phyloP scores from a whole-genome alignment of 2,888 invertebrate genomes.

The Mimas tiliae region DNA sequence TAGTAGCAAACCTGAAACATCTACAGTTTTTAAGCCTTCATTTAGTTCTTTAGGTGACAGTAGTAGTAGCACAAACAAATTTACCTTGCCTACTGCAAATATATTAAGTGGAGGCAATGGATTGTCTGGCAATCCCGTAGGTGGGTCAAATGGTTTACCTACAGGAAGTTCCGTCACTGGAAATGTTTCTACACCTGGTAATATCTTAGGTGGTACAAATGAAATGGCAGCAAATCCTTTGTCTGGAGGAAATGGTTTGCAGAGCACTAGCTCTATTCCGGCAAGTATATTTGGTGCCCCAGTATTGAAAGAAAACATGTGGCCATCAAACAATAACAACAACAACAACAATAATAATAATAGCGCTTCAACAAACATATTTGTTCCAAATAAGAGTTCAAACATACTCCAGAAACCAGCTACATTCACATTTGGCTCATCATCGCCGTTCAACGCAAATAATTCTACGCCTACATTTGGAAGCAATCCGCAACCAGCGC shows the following conservation, averaged over 20 bases:
- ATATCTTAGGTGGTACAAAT: slow-evolving; percentile 35
- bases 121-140: slow-evolving; percentile 33
- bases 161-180: slow-evolving; percentile 32
- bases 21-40: slow-evolving; percentile 43
- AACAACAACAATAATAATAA: slow-evolving; percentile 39
- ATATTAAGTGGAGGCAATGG: slow-evolving; percentile 35
- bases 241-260: slow-evolving; percentile 40
- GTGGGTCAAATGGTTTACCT: slow-evolving; percentile 36
- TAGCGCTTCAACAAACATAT: slow-evolving; percentile 45
- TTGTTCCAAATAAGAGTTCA: slow-evolving; percentile 48
- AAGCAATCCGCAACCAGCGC: slow-evolving; percentile 43
- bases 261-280: slow-evolving; percentile 37
- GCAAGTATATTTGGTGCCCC: slow-evolving; percentile 50
- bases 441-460: slow-evolving; percentile 51
- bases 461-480: slow-evolving; percentile 52
- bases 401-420: slow-evolving; percentile 54
- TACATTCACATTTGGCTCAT: slow-evolving; percentile 61
- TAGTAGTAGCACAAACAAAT: slow-evolving; percentile 24
- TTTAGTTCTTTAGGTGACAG: slow-evolving; percentile 42
- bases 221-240: slow-evolving; percentile 43
- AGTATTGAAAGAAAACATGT: slow-evolving; percentile 59
- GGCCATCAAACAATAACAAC: slow-evolving; percentile 48
- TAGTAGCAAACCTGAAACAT: slow-evolving; percentile 45
- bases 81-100: slow-evolving; percentile 34
- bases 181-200: slow-evolving; percentile 31